These are phyloP conservation scores for Hofmannophila pseudospretella DNA, from an alignment of 2,888 invertebrate species.

Conservation along the genomic window DNA sequence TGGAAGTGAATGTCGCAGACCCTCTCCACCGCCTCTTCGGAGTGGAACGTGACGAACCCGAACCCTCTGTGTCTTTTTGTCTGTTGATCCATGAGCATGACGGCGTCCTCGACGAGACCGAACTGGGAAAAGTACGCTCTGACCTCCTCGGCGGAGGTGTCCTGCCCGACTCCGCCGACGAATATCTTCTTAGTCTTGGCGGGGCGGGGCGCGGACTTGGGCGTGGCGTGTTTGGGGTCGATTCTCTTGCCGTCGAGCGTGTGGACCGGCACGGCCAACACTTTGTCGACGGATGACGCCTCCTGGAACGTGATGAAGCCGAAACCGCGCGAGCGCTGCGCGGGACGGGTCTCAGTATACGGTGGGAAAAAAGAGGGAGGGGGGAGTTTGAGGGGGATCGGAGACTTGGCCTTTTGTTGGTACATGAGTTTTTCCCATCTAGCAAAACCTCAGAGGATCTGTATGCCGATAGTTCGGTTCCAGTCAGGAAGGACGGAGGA, in stretches of 20 bases:
- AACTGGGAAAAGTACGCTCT: conserved; percentile 94
- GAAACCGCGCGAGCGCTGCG: conserved; percentile 95
- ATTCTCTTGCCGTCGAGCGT: conserved; percentile 95
- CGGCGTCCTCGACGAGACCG: conserved; percentile 93
- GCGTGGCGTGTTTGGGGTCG: conserved; percentile 95
- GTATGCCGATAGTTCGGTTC: too few relatives aligned
- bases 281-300: conserved; percentile 93
- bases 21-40: conserved; percentile 93
- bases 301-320: conserved; percentile 96
- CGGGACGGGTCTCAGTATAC: conserved; percentile 37
- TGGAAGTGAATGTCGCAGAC: conserved; percentile 97
- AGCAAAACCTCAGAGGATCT: too few relatives aligned
- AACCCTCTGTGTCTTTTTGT: conserved; percentile 94
- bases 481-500: too few relatives aligned
- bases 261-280: conserved; percentile 92
- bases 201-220: conserved; percentile 91
- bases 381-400: too few relatives aligned
- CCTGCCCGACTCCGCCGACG: conserved; percentile 94
- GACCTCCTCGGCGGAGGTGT: conserved; percentile 93
- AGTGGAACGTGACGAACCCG: conserved; percentile 94
- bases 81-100: conserved; percentile 96
- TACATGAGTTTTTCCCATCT: too few relatives aligned
- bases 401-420: too few relatives aligned
- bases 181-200: conserved; percentile 95
- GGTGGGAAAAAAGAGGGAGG: neutral